Percentiles rank a stretch among this genome's conserved stretches.
phyloP scores from a whole-genome alignment of 2,888 invertebrate genomes.

The Rhodophaea formosa region DNA sequence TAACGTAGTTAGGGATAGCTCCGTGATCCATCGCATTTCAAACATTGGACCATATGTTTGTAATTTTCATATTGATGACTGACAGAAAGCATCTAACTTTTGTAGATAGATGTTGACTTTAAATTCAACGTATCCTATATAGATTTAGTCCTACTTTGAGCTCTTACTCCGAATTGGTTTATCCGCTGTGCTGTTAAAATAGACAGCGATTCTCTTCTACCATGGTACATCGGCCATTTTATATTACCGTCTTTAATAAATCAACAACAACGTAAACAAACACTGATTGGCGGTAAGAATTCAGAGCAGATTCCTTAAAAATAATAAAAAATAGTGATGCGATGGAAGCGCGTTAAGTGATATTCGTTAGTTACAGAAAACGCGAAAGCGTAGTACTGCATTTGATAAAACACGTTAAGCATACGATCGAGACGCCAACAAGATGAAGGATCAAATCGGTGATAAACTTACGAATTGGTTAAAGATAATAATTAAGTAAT shows the following conservation, averaged over 20 bases:
- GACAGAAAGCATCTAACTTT: neutral
- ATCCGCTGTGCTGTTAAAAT: too few species aligned
- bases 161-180: neutral
- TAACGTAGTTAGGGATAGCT: constrained; percentile 60
- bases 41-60: constrained; percentile 26
- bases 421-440: constrained; percentile 31
- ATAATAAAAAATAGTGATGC: constrained; percentile 35
- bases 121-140: neutral
- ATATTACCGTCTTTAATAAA: too few species aligned
- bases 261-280: too few species aligned
- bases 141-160: neutral
- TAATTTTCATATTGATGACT: neutral
- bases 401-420: constrained; percentile 17
- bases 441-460: constrained; percentile 51
- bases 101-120: neutral
- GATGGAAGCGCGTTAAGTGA: constrained; percentile 52
- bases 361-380: constrained; percentile 37
- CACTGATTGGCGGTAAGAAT: neutral
- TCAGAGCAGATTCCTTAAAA: neutral
- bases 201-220: too few species aligned
- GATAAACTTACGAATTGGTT: constrained; percentile 78
- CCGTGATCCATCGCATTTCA: constrained; percentile 62
- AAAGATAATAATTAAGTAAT: constrained; percentile 73
- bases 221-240: too few species aligned
- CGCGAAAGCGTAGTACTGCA: constrained; percentile 27